These are phyloP conservation scores for Macrotus californicus DNA, from an alignment of 2,113 vertebrate genomes.

Conservation along the genomic window DNA sequence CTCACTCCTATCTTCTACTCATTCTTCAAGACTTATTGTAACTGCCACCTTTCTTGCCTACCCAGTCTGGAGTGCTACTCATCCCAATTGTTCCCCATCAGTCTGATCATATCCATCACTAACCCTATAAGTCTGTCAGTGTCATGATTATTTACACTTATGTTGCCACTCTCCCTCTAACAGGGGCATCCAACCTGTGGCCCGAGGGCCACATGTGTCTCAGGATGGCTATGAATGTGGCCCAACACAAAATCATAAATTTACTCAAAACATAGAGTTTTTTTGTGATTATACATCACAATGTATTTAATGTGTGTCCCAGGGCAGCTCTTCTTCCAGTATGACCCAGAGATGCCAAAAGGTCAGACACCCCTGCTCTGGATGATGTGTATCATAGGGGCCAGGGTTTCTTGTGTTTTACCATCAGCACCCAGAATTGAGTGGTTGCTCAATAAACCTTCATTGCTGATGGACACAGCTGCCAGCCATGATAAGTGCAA, in stretches of 20 bases:
- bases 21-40: neutral
- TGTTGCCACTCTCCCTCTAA: neutral
- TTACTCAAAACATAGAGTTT: too few species aligned
- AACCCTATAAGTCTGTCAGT: neutral
- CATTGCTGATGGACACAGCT: neutral
- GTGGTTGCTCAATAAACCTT: too few species aligned
- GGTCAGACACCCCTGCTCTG: neutral
- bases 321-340: too few species aligned
- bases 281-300: too few species aligned
- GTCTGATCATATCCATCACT: neutral
- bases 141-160: neutral
- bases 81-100: neutral
- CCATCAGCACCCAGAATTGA: neutral
- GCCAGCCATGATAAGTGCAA: neutral
- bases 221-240: too few species aligned
- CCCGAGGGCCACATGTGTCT: too few species aligned
- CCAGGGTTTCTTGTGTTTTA: fast-evolving
- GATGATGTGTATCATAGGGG: fast-evolving
- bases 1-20: neutral
- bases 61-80: neutral
- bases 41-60: too few species aligned
- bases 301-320: too few species aligned
- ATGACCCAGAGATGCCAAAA: too few species aligned
- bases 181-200: too few species aligned
- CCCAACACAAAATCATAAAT: too few species aligned